Evolutionary conservation across 2,797 vertebrate genomes (phyloP).

Genomic region (Helarctos malayanus): DNA sequence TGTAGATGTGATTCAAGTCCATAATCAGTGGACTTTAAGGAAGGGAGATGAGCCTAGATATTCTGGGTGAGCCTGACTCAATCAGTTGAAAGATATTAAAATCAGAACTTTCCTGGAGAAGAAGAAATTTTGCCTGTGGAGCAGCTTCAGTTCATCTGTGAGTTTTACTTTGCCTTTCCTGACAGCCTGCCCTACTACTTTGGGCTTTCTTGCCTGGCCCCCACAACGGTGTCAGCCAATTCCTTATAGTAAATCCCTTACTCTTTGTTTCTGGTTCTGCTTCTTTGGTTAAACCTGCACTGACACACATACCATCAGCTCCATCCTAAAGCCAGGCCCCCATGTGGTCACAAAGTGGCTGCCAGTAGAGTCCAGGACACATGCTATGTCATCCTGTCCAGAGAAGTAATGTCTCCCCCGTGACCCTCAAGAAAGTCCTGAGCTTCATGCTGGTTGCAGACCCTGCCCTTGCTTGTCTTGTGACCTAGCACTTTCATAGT

Average conservation of each 20-base stretch:
- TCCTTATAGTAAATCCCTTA: background rate
- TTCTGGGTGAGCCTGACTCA: background rate
- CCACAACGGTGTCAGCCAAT: background rate
- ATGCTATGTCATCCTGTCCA: background rate
- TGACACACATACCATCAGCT: background rate
- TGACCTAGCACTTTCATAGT: background rate
- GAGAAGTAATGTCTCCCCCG: background rate
- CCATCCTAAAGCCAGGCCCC: background rate
- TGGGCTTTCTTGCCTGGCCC: background rate
- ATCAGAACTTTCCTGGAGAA: background rate
- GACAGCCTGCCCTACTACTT: background rate
- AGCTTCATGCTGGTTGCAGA: background rate
- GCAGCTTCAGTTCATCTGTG: background rate
- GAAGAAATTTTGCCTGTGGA: background rate
- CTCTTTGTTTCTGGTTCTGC: background rate
- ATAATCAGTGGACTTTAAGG: background rate
- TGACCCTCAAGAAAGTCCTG: background rate
- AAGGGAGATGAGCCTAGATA: background rate
- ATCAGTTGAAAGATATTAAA: background rate
- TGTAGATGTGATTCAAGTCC: background rate
- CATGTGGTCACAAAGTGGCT: background rate
- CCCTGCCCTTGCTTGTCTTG: rapidly evolving
- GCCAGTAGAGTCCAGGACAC: background rate
- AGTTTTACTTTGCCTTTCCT: background rate
- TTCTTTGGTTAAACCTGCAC: background rate